A percentile compares a stretch with the other conserved stretches of the same genome.
Conservation (phyloP, 64 coral and sea anemone genomes). For the Dendronephthya gigantea region DNA sequence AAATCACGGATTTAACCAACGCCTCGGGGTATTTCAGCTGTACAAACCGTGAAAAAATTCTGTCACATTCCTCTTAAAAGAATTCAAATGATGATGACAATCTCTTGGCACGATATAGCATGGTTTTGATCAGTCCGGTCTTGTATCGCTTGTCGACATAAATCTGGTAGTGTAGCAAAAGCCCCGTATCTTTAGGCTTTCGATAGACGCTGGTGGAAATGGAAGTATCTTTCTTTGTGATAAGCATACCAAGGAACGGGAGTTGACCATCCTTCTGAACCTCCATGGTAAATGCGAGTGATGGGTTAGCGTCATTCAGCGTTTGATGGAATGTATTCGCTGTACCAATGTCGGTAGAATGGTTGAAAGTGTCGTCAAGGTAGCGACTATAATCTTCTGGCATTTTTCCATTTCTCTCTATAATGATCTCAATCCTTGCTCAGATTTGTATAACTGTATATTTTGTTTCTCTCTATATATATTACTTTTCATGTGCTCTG, state of each 20-base stretch:
- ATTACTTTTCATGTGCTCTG: too few species aligned
- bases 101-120: too few species aligned
- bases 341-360: not conserved
- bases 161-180: not conserved
- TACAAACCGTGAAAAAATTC: too few species aligned
- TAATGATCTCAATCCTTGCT: not conserved
- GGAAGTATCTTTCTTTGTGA: not conserved
- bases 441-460: too few species aligned
- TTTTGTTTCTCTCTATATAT: too few species aligned
- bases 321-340: not conserved
- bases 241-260: too few species aligned
- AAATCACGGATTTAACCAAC: too few species aligned
- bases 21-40: too few species aligned
- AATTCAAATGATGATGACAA: too few species aligned
- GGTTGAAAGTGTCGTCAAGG: not conserved
- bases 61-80: slow-evolving; percentile 9
- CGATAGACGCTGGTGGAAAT: not conserved
- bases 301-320: not conserved
- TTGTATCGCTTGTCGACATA: not conserved
- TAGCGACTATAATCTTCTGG: not conserved
- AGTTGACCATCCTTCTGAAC: not conserved
- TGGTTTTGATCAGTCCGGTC: too few species aligned
- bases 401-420: not conserved
- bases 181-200: not conserved
- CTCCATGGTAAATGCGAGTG: not conserved